Evolutionary conservation across 2,888 invertebrate genomes (phyloP).

Genomic region (Cryptocheilus praepositus): DNA sequence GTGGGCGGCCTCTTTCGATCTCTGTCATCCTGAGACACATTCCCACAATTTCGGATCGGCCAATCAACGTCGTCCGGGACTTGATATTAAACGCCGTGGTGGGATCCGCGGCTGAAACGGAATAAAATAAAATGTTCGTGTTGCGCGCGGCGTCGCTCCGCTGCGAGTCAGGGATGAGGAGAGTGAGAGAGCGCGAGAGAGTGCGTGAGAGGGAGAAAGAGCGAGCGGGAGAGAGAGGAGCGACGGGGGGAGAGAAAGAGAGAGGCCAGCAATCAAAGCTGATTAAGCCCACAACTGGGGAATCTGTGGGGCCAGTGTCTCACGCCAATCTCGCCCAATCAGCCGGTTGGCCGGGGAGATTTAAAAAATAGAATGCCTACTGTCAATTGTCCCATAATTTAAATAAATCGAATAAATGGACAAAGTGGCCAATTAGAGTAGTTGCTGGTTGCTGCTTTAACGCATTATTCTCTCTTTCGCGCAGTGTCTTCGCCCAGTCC

Average conservation of each 20-base stretch:
- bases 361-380: conserved; percentile 76
- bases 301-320: conserved; percentile 75
- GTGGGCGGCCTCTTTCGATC: conserved; percentile 45
- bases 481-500: conserved; percentile 54
- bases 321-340: conserved; percentile 75
- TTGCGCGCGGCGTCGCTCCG: conserved; percentile 22
- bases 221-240: conserved; percentile 27
- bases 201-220: no score
- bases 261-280: conserved; percentile 73
- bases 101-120: conserved; percentile 56
- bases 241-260: conserved; percentile 38
- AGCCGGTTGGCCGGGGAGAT: conserved; percentile 73
- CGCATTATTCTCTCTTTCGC: conserved; percentile 67
- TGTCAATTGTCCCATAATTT: conserved; percentile 76
- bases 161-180: conserved; percentile 30
- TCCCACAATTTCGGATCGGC: conserved; percentile 61
- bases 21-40: conserved; percentile 43
- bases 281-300: conserved; percentile 76
- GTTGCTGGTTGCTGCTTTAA: conserved; percentile 71
- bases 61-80: conserved; percentile 52
- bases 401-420: conserved; percentile 76
- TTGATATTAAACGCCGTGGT: conserved; percentile 51
- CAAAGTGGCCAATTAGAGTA: conserved; percentile 76
- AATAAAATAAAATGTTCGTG: conserved; percentile 61
- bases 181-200: conserved; percentile 29